Percentiles rank a stretch among this genome's conserved stretches.
phyloP scores from a whole-genome alignment of 2,888 invertebrate species.

The Watsonalla binaria region DNA sequence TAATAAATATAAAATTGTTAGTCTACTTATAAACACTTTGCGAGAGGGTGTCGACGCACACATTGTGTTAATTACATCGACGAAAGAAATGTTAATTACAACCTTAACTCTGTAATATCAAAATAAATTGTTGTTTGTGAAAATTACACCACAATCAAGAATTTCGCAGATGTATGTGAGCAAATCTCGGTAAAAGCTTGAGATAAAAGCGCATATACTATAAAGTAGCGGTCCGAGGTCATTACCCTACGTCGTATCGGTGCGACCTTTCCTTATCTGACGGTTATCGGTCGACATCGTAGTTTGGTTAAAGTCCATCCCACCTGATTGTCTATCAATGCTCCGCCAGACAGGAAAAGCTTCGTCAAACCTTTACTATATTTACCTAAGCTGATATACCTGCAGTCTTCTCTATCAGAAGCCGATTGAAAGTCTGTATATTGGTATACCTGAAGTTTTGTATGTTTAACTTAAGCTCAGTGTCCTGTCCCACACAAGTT shows the following conservation, averaged over 20 bases:
- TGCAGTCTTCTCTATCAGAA: not conserved
- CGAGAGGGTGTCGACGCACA: no score
- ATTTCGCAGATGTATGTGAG: not conserved
- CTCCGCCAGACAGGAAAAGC: slow-evolving; percentile 9
- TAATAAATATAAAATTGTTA: no score
- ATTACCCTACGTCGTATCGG: slow-evolving; percentile 48
- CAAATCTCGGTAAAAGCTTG: slow-evolving; percentile 1
- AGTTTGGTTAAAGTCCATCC: slow-evolving; percentile 39
- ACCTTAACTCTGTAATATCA: no score
- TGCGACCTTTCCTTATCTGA: slow-evolving; percentile 39
- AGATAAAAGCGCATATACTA: slow-evolving; percentile 8
- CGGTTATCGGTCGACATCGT: slow-evolving; percentile 52
- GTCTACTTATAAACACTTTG: no score
- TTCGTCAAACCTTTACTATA: not conserved
- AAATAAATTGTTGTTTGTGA: no score
- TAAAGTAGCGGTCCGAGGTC: slow-evolving; percentile 43
- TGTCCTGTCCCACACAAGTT: not conserved
- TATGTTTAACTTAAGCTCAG: not conserved
- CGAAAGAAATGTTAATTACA: no score
- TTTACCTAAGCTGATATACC: not conserved
- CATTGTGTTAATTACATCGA: no score
- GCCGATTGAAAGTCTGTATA: not conserved
- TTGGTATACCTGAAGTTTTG: not conserved
- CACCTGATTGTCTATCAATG: slow-evolving; percentile 28
- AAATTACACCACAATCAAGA: no score